Conservation (phyloP, 1,140 invertebrate genomes). For the Prorops nasuta region DNA sequence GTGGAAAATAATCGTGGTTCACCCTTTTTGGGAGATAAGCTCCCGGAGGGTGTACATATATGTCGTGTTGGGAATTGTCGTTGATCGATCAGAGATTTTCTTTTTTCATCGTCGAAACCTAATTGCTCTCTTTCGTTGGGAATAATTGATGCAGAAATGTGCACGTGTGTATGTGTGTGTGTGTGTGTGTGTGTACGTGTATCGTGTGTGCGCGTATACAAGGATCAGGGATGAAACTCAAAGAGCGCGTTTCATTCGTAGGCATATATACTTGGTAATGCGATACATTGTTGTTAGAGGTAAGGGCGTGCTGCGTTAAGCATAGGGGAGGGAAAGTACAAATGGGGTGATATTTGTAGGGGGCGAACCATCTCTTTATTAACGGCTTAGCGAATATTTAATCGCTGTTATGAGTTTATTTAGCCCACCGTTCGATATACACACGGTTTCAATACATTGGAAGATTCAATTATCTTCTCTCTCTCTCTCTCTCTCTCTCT, state of each 20-base stretch:
- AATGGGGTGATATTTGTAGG: constrained; percentile 30
- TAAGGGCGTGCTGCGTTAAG: constrained; percentile 39
- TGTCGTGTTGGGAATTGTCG: constrained; percentile 7
- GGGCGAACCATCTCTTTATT: constrained; percentile 38
- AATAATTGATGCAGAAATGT: no score
- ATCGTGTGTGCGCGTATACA: no score
- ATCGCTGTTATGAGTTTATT: constrained; percentile 48
- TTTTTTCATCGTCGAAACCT: constrained; percentile 9
- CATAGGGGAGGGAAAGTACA: constrained; percentile 25
- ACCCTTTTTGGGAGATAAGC: neutral
- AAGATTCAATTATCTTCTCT: no score
- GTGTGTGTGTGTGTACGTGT: no score
- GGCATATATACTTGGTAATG: constrained; percentile 38
- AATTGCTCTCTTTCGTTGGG: constrained; percentile 45
- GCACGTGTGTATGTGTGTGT: no score
- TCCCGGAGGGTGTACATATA: no score
- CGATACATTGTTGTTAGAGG: constrained; percentile 41
- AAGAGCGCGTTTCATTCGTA: no score
- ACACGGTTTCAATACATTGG: no score
- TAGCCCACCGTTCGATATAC: constrained; percentile 25
- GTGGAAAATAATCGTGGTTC: no score
- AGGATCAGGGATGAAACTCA: no score
- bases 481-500: no score
- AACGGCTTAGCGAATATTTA: constrained; percentile 44
- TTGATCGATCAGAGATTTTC: constrained; percentile 9